phyloP scores from a whole-genome alignment of 1,140 invertebrate genomes.

The Batillaria attramentaria region DNA sequence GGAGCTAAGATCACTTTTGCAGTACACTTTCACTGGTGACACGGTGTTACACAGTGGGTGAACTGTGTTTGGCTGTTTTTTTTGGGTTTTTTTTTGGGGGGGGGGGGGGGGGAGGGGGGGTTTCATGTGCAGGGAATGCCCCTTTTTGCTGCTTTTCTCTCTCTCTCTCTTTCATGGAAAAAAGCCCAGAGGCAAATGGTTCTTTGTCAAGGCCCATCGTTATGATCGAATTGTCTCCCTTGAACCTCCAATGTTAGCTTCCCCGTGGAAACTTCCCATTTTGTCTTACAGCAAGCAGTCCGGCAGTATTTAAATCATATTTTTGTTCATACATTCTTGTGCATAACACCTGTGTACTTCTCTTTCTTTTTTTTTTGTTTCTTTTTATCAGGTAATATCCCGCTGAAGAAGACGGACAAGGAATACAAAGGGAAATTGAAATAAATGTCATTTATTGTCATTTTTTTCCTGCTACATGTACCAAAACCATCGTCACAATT shows the following conservation, averaged over 20 bases:
- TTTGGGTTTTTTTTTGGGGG: no score
- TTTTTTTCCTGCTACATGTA: no score
- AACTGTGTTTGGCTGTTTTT: neutral
- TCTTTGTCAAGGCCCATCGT: neutral
- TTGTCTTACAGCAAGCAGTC: neutral
- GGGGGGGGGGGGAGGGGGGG: no score
- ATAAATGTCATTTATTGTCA: neutral
- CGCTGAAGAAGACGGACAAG: conserved; percentile 51
- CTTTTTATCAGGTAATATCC: conserved; percentile 56
- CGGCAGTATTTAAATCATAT: neutral
- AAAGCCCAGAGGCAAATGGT: no score
- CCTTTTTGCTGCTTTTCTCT: no score
- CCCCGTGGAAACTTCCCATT: no score
- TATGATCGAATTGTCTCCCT: neutral
- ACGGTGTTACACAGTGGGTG: neutral
- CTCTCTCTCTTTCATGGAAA: no score
- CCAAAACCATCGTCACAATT: no score
- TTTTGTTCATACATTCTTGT: neutral
- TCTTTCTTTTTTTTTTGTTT: neutral
- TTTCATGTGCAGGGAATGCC: no score
- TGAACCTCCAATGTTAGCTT: no score
- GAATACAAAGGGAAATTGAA: conserved; percentile 38
- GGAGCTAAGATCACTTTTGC: neutral
- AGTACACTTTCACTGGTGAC: neutral
- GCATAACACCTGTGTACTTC: neutral